Evolutionary conservation across 2,113 vertebrate species (phyloP), one percentile per base, ranked within the genome.

Genomic region (Coregonus clupeaformis): DNA sequence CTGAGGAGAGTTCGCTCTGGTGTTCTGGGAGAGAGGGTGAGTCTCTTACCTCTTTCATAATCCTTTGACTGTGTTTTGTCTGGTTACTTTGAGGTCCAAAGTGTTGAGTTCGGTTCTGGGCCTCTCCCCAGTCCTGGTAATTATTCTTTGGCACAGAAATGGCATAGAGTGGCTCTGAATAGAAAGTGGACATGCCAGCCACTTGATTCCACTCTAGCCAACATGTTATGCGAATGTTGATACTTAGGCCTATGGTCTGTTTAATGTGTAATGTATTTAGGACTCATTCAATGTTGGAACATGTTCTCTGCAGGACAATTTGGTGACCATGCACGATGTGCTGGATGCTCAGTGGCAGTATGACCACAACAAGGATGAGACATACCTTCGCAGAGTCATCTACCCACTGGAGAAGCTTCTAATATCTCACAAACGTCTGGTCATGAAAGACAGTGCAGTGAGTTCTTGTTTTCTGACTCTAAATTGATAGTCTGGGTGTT

Each of bases 311-410:
- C 82, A 99, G 98, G 97, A 99, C 86, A 94, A 97, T 84, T 86
- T 99, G 95, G 97, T 98, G 90, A 99, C 97, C 0, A 97, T 99
- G 98, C 98, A 99, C 0, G 98, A 99, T 0, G 96, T 99, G 0
- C 78, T 99, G 76, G 98, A 99, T 0, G 97, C 97, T 1, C 98
- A 99, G 81, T 99, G 98, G 97, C 95, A 98, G 71, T 98, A 95
- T 0, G 97, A 99, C 74, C 96, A 99, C 91, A 95, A 98, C 87
- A 99, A 98, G 77, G 97, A 99, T 0, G 98, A 99, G 81, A 81
- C 87, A n/a, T 99, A 99, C 76, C 92, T 99, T 79, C 77, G 97
- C 7, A 87, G 97, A 4, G 97, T 98, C 4, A 89, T 99, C 78
- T 95, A 94, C 79, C 98, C 97, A 0, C 83, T 99, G 87, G 98